Evolutionary conservation across 2,113 vertebrate species (phyloP).

Genomic region (Thalassarche chlororhynchos): DNA sequence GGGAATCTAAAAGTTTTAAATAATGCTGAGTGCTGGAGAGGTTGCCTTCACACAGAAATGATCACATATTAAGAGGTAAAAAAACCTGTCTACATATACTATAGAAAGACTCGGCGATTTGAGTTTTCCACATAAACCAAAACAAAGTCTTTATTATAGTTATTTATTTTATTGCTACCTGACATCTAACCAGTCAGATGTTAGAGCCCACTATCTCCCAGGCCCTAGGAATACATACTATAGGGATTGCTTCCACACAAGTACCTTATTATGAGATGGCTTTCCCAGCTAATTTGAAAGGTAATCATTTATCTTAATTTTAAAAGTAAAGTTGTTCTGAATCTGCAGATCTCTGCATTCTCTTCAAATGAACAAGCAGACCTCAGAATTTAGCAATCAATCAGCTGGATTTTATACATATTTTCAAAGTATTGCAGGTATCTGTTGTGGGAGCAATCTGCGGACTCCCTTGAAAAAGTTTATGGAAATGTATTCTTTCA

Average conservation of each 20-base stretch:
- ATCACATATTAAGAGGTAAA: not conserved
- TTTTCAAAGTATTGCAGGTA: not conserved
- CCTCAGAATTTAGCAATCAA: not conserved
- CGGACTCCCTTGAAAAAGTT: not conserved
- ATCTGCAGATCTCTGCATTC: not conserved
- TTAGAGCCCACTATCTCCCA: not conserved
- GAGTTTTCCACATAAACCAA: not conserved
- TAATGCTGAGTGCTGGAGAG: not conserved
- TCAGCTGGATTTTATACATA: not conserved
- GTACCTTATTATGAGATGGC: not conserved
- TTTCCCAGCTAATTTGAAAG: slow-evolving; percentile 5
- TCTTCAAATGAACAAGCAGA: not conserved
- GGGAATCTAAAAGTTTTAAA: not conserved
- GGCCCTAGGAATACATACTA: not conserved
- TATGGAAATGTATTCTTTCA: slow-evolving; percentile 56
- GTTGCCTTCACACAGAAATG: not conserved
- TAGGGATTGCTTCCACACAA: not conserved
- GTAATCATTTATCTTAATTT: not conserved
- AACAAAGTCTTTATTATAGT: not conserved
- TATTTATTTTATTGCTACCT: not conserved
- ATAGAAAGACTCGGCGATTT: not conserved
- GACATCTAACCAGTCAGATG: not conserved
- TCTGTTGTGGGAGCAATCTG: not conserved
- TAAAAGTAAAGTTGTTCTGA: not conserved
- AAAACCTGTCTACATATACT: not conserved